phyloP scores from a whole-genome alignment of 1,140 invertebrate genomes.

The Drepana arcuata region DNA sequence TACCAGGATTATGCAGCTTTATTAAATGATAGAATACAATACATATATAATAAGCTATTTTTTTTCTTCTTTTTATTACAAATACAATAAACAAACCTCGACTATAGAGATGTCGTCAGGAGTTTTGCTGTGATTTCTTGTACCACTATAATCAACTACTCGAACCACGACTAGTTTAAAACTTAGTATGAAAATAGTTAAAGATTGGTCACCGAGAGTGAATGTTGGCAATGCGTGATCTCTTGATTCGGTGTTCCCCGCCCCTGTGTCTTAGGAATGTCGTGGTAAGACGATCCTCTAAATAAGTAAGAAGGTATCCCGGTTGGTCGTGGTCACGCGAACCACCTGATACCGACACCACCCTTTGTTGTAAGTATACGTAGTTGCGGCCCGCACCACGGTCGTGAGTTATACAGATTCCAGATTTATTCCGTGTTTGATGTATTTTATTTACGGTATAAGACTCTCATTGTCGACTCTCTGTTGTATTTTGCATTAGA shows the following conservation, averaged over 20 bases:
- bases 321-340: conserved; percentile 46
- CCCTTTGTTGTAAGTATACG: conserved; percentile 22
- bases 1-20: too few species aligned
- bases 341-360: conserved; percentile 43
- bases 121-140: too few species aligned
- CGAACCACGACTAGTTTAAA: too few species aligned
- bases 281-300: conserved; percentile 41
- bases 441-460: conserved; percentile 21
- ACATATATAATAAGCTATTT: too few species aligned
- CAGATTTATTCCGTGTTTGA: conserved; percentile 26
- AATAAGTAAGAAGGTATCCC: conserved; percentile 38
- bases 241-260: conserved; percentile 28
- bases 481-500: too few species aligned
- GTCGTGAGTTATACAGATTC: conserved; percentile 31
- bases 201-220: conserved; percentile 12
- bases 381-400: conserved; percentile 18
- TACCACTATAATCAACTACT: too few species aligned
- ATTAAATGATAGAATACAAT: too few species aligned
- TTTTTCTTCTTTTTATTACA: too few species aligned
- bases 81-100: too few species aligned
- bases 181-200: too few species aligned
- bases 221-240: conserved; percentile 23
- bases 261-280: conserved; percentile 36
- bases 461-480: too few species aligned
- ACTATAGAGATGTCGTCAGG: too few species aligned